Percentiles rank a stretch among this genome's conserved stretches.
phyloP scores from a whole-genome alignment of 2,888 invertebrate species.

The Plebejus argus region DNA sequence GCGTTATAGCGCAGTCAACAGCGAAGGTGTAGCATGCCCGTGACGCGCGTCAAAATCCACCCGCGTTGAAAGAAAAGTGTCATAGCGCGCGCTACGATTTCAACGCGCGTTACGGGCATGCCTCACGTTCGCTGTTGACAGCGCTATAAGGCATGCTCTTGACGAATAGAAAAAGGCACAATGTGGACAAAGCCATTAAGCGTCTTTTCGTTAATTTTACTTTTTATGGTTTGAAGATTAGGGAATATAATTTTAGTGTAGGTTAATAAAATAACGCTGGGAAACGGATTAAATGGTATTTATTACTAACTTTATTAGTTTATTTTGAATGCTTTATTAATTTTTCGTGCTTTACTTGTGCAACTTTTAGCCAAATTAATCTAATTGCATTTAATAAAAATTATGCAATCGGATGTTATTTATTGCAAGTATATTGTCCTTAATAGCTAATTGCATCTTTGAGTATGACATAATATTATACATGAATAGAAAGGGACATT shows the following conservation, averaged over 20 bases:
- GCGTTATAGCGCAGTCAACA: no score
- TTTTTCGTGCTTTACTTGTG: neutral
- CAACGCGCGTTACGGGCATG: no score
- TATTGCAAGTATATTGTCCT: neutral
- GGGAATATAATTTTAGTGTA: neutral
- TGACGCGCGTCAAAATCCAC: no score
- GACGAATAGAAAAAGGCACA: no score
- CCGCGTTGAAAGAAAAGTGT: no score
- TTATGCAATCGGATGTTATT: slow-evolving; percentile 5
- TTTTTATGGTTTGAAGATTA: neutral
- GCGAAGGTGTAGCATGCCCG: no score
- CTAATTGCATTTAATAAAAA: slow-evolving; percentile 6
- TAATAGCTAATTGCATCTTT: slow-evolving; percentile 18
- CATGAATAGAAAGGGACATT: slow-evolving; percentile 43
- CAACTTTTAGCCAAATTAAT: neutral
- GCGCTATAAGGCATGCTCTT: no score
- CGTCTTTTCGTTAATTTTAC: neutral
- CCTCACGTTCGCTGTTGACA: no score
- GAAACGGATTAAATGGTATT: neutral
- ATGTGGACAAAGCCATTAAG: no score
- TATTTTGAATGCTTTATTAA: neutral
- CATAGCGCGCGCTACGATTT: no score
- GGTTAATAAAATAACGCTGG: neutral
- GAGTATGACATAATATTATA: slow-evolving; percentile 33
- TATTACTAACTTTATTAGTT: neutral